Conservation (phyloP, 2,888 invertebrate species). For the Nymphalis urticae region DNA sequence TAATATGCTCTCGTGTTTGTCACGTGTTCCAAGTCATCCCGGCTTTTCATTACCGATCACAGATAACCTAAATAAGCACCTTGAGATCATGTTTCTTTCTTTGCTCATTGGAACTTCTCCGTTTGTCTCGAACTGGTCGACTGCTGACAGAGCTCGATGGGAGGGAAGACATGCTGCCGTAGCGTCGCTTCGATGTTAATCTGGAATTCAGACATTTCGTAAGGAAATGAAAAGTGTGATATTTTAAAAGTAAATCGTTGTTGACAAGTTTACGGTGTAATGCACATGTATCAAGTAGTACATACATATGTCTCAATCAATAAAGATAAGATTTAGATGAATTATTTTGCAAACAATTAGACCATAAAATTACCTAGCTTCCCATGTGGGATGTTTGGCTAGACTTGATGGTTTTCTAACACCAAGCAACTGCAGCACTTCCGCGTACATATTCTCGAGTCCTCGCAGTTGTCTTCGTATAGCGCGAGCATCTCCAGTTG, state of each 20-base stretch:
- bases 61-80: conserved; percentile 49
- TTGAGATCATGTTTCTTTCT: conserved; percentile 88
- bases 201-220: conserved; percentile 46
- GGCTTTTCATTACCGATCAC: too few species aligned
- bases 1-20: too few species aligned
- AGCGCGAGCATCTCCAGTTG: conserved; percentile 88
- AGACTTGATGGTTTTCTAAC: conserved; percentile 51
- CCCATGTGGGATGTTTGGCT: conserved; percentile 76
- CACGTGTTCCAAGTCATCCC: too few species aligned
- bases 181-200: conserved; percentile 80
- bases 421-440: conserved; percentile 83
- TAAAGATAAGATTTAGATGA: too few species aligned
- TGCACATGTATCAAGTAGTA: too few species aligned
- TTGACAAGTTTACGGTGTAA: background rate
- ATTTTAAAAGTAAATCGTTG: background rate
- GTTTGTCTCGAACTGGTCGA: conserved; percentile 87
- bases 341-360: background rate
- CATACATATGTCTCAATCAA: too few species aligned
- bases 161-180: conserved; percentile 91
- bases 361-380: conserved; percentile 65
- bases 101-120: conserved; percentile 84
- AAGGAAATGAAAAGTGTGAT: background rate
- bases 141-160: conserved; percentile 92
- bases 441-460: conserved; percentile 92
- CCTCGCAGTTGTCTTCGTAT: conserved; percentile 91